These are phyloP conservation scores for Rhegmatorhina hoffmannsi DNA, from an alignment of 2,113 vertebrate species.

Conservation along the genomic window DNA sequence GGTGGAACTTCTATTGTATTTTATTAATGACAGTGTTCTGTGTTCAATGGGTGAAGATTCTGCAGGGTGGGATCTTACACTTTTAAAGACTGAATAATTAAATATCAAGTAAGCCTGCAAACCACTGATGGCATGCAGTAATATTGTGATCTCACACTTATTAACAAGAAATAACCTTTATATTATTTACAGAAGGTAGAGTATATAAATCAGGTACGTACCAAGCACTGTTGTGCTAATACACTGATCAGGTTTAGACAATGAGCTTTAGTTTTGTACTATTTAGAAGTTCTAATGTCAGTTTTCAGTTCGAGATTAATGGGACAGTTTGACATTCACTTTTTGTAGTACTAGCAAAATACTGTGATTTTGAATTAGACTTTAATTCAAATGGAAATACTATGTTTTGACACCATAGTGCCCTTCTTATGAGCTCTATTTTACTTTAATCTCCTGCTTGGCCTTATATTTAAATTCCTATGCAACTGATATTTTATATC, in stretches of 20 bases:
- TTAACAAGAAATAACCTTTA: constrained; percentile 71
- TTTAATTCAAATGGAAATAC: constrained; percentile 73
- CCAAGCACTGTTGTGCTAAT: constrained; percentile 76
- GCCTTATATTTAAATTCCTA: constrained; percentile 87
- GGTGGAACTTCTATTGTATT: constrained; percentile 66
- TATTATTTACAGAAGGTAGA: constrained; percentile 76
- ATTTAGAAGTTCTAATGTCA: constrained; percentile 67
- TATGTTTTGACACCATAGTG: constrained; percentile 78
- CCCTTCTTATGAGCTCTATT: constrained; percentile 74
- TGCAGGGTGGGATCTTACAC: constrained; percentile 78
- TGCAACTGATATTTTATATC: constrained; percentile 82
- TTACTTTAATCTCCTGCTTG: constrained; percentile 78
- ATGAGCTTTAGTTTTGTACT: constrained; percentile 70
- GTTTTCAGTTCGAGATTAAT: constrained; percentile 73
- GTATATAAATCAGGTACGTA: constrained; percentile 81
- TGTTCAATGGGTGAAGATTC: constrained; percentile 75
- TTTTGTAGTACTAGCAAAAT: constrained; percentile 79
- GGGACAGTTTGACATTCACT: constrained; percentile 73
- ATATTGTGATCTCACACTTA: constrained; percentile 60
- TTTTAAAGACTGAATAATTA: constrained; percentile 68
- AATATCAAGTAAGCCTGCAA: constrained; percentile 53
- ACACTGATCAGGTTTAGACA: constrained; percentile 78
- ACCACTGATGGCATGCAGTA: constrained; percentile 53
- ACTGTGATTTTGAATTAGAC: constrained; percentile 83
- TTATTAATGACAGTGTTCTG: constrained; percentile 71